Evolutionary conservation across 2,888 invertebrate genomes (phyloP), one percentile per base, ranked within the genome.

Genomic region (Onthophagus sagittarius): DNA sequence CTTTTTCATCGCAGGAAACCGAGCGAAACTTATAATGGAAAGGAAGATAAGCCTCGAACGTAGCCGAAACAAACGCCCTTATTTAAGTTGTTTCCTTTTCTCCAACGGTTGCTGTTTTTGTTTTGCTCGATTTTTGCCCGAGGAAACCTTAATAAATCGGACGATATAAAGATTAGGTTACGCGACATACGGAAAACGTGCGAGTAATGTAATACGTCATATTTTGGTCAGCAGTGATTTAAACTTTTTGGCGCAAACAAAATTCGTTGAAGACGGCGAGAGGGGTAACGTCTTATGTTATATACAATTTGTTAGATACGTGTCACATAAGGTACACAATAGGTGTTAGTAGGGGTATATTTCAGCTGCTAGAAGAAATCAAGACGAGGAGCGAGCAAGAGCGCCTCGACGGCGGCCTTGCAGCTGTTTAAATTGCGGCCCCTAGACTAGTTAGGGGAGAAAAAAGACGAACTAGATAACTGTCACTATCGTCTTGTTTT

Each of bases 401-500:
- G 39, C 39, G 11, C 39, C 39, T 53, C 75, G 77, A 79, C 77
- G 74, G 76, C 74, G 79, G 75, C 77, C 78, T 78, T 78, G 78
- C 79, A 79, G 79, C 79, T 79, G 79, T 75, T 76, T 76, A 76
- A 72, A 77, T 75, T 76, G 73, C 76, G 73, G 74, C 76, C 79
- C 79, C 78, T 76, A 77, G 77, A 78, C 77, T 77, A 75, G 77
- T 78, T 77, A 77, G 78, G 78, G 78, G 78, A 67, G 63, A 67
- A 67, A 67, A 64, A 67, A 23, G 67, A 31, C 23, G 31, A 67
- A 67, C 67, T 67, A 67, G 67, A 67, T 67, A 67, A 67, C 67
- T 32, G 67, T 67, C 39, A 53, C 39, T 7, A 67, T 32, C 32
- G 67, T 67, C 67, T 67, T 67, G 67, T 67, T 32, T 67, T 23